Conservation (phyloP, 2,797 vertebrate genomes). For the Hoplostethus mediterraneus region DNA sequence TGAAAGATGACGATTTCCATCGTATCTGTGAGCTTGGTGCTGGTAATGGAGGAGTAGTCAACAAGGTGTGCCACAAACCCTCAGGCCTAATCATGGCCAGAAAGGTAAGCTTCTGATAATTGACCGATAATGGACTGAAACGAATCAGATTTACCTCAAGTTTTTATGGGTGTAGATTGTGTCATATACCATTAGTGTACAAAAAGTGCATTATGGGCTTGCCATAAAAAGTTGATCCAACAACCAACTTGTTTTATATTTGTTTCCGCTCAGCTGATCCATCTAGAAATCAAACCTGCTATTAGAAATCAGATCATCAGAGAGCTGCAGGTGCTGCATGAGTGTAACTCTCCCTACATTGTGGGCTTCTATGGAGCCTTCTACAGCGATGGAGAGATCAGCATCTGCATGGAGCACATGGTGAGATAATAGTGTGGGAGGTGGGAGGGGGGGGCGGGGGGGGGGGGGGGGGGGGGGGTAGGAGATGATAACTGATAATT, state of each 20-base stretch:
- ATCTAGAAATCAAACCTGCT: constrained; percentile 96
- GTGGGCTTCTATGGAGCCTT: constrained; percentile 98
- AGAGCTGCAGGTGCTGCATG: constrained; percentile 96
- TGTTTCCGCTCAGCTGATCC: constrained; percentile 87
- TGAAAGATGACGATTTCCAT: constrained; percentile 90
- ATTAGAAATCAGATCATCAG: constrained; percentile 98
- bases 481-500: not conserved
- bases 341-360: constrained; percentile 97
- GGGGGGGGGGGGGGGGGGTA: not conserved
- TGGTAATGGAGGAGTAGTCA: constrained; percentile 90
- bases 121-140: not conserved
- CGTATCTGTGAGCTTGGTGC: constrained; percentile 88
- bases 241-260: constrained; percentile 74
- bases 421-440: constrained; percentile 78
- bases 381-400: constrained; percentile 97
- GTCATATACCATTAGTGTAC: not conserved
- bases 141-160: not conserved
- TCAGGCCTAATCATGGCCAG: constrained; percentile 90
- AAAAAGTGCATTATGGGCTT: constrained; percentile 33
- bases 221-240: constrained; percentile 86
- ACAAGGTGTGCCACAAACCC: constrained; percentile 89
- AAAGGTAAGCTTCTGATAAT: constrained; percentile 79
- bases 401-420: constrained; percentile 99
- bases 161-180: not conserved
- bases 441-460: no score